Conservation (phyloP, 2,888 invertebrate species). For the Ichneumoninae sp. region DNA sequence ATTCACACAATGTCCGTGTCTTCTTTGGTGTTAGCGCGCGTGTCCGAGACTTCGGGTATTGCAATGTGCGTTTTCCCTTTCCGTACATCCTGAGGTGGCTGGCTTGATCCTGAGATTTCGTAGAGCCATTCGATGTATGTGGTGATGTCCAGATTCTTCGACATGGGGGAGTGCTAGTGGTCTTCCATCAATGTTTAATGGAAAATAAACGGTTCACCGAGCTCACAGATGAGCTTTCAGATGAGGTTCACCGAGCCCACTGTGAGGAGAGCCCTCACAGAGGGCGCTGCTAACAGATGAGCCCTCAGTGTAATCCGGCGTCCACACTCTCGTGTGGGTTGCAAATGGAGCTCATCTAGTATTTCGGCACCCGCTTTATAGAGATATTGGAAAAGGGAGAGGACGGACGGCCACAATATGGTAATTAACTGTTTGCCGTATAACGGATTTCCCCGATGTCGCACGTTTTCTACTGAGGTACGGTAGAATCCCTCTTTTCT, state of each 20-base stretch:
- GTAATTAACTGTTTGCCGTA: background rate
- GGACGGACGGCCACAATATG: background rate
- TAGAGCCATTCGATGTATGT: background rate
- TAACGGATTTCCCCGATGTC: background rate
- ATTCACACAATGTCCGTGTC: background rate
- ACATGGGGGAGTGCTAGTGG: background rate
- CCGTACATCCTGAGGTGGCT: background rate
- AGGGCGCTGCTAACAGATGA: too few relatives aligned
- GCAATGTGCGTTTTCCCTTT: background rate
- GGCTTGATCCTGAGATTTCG: background rate
- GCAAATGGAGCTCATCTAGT: background rate
- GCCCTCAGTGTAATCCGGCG: background rate
- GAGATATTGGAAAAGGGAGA: background rate
- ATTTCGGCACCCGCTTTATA: background rate
- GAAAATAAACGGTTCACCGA: background rate
- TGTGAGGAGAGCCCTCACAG: too few relatives aligned
- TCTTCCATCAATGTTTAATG: background rate
- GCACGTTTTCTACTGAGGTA: background rate
- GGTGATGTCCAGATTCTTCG: background rate
- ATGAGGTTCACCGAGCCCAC: too few relatives aligned
- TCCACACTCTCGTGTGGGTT: background rate
- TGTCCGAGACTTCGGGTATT: background rate
- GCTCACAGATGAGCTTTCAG: background rate
- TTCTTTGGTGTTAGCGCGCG: background rate
- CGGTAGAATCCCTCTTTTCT: background rate